Evolutionary conservation across 2,797 vertebrate species (phyloP).

Genomic region (Ficedula albicollis): DNA sequence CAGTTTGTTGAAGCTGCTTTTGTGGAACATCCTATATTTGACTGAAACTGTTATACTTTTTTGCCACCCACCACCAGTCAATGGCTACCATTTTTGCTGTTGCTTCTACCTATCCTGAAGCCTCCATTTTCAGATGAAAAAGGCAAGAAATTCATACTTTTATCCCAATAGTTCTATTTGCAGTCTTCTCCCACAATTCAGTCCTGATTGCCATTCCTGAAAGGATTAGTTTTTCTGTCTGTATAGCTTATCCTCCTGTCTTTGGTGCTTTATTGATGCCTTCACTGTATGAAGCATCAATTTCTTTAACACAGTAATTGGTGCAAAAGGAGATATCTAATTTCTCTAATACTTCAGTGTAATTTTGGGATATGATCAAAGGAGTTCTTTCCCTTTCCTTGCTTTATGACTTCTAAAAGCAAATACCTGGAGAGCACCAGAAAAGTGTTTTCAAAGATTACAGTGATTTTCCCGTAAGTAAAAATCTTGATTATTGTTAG

Average conservation of each 20-base stretch:
- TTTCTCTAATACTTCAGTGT: neutral
- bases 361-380: neutral
- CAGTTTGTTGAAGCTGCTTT: neutral
- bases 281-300: neutral
- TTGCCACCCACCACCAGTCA: neutral
- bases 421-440: neutral
- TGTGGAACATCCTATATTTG: neutral
- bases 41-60: neutral
- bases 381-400: neutral
- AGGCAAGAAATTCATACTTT: neutral
- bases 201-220: neutral
- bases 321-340: neutral
- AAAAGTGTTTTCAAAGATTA: neutral
- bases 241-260: neutral
- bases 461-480: neutral
- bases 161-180: neutral
- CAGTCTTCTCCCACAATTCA: neutral
- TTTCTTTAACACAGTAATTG: neutral
- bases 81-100: neutral
- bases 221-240: neutral
- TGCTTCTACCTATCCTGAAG: neutral
- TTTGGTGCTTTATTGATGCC: neutral
- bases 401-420: neutral
- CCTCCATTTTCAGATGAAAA: neutral
- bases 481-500: neutral